Evolutionary conservation across 30 jellyfish, hydroid and myxozoan species (phyloP).

Genomic region (Hydractinia symbiolongicarpus): DNA sequence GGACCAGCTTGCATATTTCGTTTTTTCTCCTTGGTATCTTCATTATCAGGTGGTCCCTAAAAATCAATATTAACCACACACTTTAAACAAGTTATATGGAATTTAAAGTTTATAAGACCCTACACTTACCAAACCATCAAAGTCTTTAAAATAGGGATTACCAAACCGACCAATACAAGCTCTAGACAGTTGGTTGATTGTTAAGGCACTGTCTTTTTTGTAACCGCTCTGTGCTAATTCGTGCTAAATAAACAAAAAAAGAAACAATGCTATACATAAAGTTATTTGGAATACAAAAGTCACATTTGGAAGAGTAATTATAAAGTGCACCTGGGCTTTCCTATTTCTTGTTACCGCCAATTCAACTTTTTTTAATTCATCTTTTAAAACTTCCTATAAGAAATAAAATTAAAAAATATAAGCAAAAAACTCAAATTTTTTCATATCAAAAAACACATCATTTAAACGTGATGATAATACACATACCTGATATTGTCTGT

Average conservation of each 20-base stretch:
- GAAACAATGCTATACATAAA: no score
- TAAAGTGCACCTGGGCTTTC: conserved; percentile 19
- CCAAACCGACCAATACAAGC: conserved; percentile 34
- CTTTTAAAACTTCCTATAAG: conserved; percentile 19
- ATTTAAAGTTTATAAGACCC: background rate
- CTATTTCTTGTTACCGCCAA: conserved; percentile 24
- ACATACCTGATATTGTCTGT: conserved; percentile 67
- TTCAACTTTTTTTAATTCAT: conserved; percentile 28
- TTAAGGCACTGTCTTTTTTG: no score
- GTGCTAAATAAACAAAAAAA: no score
- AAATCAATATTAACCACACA: background rate
- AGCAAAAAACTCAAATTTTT: background rate
- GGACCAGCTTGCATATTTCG: conserved; percentile 26
- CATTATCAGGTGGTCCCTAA: conserved; percentile 88
- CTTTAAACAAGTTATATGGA: background rate
- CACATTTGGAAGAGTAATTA: no score
- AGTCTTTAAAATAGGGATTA: conserved; percentile 33
- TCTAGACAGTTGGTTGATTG: background rate
- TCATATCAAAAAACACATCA: background rate
- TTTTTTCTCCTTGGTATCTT: conserved; percentile 55
- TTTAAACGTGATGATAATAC: background rate
- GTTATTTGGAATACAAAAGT: no score
- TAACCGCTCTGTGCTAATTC: no score
- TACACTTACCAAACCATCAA: conserved; percentile 20
- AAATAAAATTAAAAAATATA: background rate